phyloP scores from a whole-genome alignment of 2,888 invertebrate genomes.

The Eristalinus sepulchralis region DNA sequence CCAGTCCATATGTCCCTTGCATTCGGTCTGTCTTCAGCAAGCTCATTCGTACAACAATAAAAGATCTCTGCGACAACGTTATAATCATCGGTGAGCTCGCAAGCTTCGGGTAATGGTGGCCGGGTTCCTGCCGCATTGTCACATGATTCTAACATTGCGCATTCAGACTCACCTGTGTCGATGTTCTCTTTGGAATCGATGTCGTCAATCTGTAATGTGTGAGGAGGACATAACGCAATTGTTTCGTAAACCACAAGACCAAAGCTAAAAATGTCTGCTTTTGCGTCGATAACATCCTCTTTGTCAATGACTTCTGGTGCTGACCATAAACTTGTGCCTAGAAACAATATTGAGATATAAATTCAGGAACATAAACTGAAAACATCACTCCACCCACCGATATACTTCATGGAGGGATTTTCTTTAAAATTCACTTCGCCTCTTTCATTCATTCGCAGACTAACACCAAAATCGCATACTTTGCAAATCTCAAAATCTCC shows the following conservation, averaged over 20 bases:
- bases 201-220: slow-evolving; percentile 79
- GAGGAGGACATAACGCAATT: slow-evolving; percentile 87
- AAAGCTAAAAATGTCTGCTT: slow-evolving; percentile 90
- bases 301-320: slow-evolving; percentile 89
- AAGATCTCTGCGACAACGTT: slow-evolving; percentile 86
- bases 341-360: background rate
- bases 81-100: slow-evolving; percentile 84
- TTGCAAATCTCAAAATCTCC: slow-evolving; percentile 89
- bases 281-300: slow-evolving; percentile 83
- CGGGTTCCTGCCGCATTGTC: slow-evolving; percentile 84
- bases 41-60: slow-evolving; percentile 86
- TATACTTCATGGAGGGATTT: slow-evolving; percentile 83
- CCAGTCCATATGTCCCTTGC: slow-evolving; percentile 81
- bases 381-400: slow-evolving; percentile 80
- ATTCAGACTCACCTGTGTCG: slow-evolving; percentile 47
- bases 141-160: slow-evolving; percentile 1
- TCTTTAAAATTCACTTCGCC: slow-evolving; percentile 83
- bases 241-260: slow-evolving; percentile 92
- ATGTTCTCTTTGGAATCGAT: slow-evolving; percentile 75
- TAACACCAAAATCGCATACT: slow-evolving; percentile 93
- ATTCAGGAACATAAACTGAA: background rate
- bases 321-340: slow-evolving; percentile 90
- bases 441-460: slow-evolving; percentile 85
- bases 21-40: slow-evolving; percentile 83
- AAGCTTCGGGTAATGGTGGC: slow-evolving; percentile 85